These are phyloP conservation scores for Theristus sp. DNA, from an alignment of 2,888 invertebrate genomes.

Conservation along the genomic window DNA sequence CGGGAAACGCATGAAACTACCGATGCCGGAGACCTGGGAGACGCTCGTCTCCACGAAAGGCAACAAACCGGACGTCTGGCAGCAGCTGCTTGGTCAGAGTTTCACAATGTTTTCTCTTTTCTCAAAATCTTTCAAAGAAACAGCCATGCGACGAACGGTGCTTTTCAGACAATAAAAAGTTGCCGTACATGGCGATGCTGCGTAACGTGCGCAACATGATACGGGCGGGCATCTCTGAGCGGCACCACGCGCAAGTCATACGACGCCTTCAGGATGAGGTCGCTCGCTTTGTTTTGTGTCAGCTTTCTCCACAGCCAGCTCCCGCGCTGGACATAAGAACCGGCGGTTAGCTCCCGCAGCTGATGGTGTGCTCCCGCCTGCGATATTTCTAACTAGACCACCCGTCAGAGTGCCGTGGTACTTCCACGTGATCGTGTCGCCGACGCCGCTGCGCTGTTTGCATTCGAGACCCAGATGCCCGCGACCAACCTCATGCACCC, in stretches of 20 bases:
- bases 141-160: neutral
- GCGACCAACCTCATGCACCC: too few species aligned
- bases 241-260: slow-evolving; percentile 32
- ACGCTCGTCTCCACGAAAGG: slow-evolving; percentile 35
- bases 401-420: too few species aligned
- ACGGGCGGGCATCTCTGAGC: slow-evolving; percentile 31
- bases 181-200: slow-evolving; percentile 38
- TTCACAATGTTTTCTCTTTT: slow-evolving; percentile 1
- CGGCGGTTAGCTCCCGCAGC: too few species aligned
- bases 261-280: slow-evolving; percentile 32
- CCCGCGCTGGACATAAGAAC: too few species aligned
- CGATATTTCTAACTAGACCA: too few species aligned
- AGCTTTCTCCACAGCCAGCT: too few species aligned
- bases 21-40: slow-evolving; percentile 37
- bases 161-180: slow-evolving; percentile 32
- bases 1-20: slow-evolving; percentile 36
- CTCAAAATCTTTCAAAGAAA: neutral
- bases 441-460: too few species aligned
- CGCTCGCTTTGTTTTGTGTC: slow-evolving; percentile 4
- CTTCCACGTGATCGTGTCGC: too few species aligned
- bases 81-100: slow-evolving; percentile 31
- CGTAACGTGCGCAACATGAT: slow-evolving; percentile 35
- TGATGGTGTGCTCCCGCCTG: too few species aligned
- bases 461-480: too few species aligned
- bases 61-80: slow-evolving; percentile 35